Conservation (phyloP, 2,888 invertebrate species). For the Baronia brevicornis region DNA sequence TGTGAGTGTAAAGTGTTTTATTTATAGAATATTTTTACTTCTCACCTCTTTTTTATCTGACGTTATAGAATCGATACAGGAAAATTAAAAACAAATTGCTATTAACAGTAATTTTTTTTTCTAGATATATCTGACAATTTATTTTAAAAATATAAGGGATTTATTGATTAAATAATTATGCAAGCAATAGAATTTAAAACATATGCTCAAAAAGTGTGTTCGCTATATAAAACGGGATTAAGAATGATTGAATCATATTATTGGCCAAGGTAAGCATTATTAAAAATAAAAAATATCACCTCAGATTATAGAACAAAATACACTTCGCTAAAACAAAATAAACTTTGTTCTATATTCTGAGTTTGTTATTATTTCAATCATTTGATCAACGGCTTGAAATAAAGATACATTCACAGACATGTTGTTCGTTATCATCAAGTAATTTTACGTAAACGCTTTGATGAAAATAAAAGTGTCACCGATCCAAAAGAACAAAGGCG, state of each 20-base stretch:
- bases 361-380: too few relatives aligned
- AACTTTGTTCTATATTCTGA: too few relatives aligned
- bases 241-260: conserved; percentile 79
- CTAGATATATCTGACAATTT: too few relatives aligned
- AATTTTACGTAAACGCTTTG: conserved; percentile 87
- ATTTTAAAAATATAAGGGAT: background rate
- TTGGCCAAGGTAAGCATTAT: conserved; percentile 72
- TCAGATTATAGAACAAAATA: too few relatives aligned
- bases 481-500: conserved; percentile 82
- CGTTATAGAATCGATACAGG: too few relatives aligned
- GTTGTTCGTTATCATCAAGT: conserved; percentile 86
- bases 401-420: conserved; percentile 65
- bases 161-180: conserved; percentile 27
- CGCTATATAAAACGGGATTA: conserved; percentile 83
- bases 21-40: too few relatives aligned
- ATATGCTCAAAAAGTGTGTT: conserved; percentile 84
- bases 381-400: background rate
- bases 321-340: too few relatives aligned
- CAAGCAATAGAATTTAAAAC: conserved; percentile 53
- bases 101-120: too few relatives aligned
- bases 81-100: too few relatives aligned
- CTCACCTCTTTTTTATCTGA: too few relatives aligned
- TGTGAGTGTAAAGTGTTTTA: too few relatives aligned
- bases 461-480: conserved; percentile 78
- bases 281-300: too few relatives aligned